phyloP scores from a whole-genome alignment of 2,888 invertebrate genomes.

The Leptinotarsa tumamoca region DNA sequence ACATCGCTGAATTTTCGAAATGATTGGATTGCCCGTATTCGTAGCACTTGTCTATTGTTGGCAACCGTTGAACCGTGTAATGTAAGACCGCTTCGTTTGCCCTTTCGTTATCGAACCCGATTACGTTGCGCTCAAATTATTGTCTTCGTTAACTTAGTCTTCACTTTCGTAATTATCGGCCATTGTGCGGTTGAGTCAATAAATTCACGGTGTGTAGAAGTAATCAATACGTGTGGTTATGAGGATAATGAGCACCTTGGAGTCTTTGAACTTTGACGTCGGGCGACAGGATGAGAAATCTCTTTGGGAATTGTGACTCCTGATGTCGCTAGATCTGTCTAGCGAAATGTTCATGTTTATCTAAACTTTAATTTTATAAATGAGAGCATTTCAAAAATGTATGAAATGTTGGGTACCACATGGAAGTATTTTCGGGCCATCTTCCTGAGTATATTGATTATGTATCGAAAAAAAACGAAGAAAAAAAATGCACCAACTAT shows the following conservation, averaged over 20 bases:
- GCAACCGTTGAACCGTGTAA: constrained; percentile 37
- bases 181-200: constrained; percentile 25
- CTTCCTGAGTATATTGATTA: too few species aligned
- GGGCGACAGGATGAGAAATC: not conserved
- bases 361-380: too few species aligned
- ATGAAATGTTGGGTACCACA: too few species aligned
- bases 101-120: constrained; percentile 35
- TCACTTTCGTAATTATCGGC: constrained; percentile 28
- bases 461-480: too few species aligned
- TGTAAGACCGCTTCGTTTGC: constrained; percentile 40
- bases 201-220: constrained; percentile 17
- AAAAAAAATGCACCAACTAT: too few species aligned
- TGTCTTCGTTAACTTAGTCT: constrained; percentile 23
- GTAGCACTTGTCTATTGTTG: constrained; percentile 36
- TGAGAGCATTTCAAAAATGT: too few species aligned
- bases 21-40: constrained; percentile 36
- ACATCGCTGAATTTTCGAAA: constrained; percentile 23
- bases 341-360: too few species aligned
- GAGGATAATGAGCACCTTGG: constrained; percentile 12
- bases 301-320: not conserved
- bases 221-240: constrained; percentile 20
- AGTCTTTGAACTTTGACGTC: not conserved
- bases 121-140: constrained; percentile 28
- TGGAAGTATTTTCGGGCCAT: too few species aligned
- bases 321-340: not conserved